Conservation (phyloP, 2,888 invertebrate genomes). For the Colletes collaris region DNA sequence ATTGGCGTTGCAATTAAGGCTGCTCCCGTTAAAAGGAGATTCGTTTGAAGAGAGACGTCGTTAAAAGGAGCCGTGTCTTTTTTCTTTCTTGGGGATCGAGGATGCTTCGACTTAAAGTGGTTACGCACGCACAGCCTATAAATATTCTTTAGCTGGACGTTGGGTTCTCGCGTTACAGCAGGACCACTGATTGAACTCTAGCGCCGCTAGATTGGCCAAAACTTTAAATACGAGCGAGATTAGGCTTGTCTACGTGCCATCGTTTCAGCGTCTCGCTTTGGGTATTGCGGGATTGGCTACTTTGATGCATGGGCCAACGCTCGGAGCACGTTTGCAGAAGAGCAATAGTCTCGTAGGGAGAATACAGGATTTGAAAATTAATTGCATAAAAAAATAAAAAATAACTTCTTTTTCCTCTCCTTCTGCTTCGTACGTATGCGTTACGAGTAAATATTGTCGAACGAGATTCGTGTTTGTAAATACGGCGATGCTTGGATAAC, state of each 20-base stretch:
- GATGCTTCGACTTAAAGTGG: slow-evolving; percentile 61
- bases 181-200: slow-evolving; percentile 46
- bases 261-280: no score
- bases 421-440: no score
- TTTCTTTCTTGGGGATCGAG: slow-evolving; percentile 48
- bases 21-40: slow-evolving; percentile 5
- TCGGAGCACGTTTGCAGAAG: no score
- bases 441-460: no score
- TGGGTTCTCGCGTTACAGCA: slow-evolving; percentile 65
- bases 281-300: no score
- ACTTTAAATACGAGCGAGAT: slow-evolving; percentile 25
- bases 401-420: no score
- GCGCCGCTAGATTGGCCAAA: slow-evolving; percentile 31
- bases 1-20: slow-evolving; percentile 1
- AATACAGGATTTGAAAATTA: no score
- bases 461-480: no score
- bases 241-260: background rate
- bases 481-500: no score
- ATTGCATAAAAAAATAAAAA: no score
- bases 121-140: slow-evolving; percentile 61
- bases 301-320: no score
- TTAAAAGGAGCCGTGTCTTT: slow-evolving; percentile 38
- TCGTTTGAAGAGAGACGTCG: slow-evolving; percentile 20
- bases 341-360: no score
- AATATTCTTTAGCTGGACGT: slow-evolving; percentile 67